Evolutionary conservation across 2,113 vertebrate genomes (phyloP), one percentile per base, ranked within the genome.

Genomic region (Mionectes macconnelli): DNA sequence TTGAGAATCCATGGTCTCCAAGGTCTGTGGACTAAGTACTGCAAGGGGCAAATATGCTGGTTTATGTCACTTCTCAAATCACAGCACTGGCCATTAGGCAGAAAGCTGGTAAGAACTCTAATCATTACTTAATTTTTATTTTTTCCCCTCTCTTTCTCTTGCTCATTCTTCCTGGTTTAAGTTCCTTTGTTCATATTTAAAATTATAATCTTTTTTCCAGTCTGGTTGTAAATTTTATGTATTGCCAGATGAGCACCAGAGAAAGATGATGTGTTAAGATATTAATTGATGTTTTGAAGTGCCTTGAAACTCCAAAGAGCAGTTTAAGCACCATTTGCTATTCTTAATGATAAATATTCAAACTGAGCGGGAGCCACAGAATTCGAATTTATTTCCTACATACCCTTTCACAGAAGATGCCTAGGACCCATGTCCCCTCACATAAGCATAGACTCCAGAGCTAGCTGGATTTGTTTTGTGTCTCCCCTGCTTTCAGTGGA

Each of bases 201-300:
- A 93, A 76, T 42, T 8, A 23, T 19, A 62, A 15, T 56, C 1
- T 59, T 90, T 91, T 96, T 94, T 73, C 53, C 69, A 84, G 37
- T 68, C 25, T 73, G 60, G 14, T 31, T 72, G 62, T 87, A 86
- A 47, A 77, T 94, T 93, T 94, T 13, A 93, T 85, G n/a, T 59
- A 15, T 60, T 79, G 44, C 76, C 84, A 91, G 76, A 79, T 97
- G 56, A 88, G 23, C 73, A 90, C 78, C 59, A 75, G 93, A 93
- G 82, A 93, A 92, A 74, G 87, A 87, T 53, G 50, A 85, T 89
- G 44, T 84, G n/a, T 90, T 91, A 77, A 86, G 67, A 33, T 93
- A 84, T 47, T 90, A 94, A 94, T 91, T 94, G 82, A 79, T 80
- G 62, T 79, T 93, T 95, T 82, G 62, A 92, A 91, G 57, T 70